Base-by-base conservation (phyloP, 2,113 vertebrate species). In the Dasyornis broadbenti region DNA sequence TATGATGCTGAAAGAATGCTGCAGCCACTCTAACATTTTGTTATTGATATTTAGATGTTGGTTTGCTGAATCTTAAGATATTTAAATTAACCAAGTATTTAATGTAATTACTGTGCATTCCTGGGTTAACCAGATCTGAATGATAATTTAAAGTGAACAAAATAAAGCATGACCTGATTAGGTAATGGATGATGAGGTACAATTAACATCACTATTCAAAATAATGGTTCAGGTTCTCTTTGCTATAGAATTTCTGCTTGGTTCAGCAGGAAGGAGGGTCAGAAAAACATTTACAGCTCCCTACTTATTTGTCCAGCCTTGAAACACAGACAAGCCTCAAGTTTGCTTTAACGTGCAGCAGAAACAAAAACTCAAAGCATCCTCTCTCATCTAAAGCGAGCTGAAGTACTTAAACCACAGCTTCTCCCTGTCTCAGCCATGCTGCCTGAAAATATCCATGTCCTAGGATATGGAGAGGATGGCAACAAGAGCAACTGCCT, bases 11-110 rank as follows among this genome's bases (percentile, higher is more conserved):
- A 54, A 91, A 95, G 88, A 96, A 90, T 71, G 80, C 72, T 89
- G 88, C 56, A 86, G 76, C 53, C 81, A 64, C 21, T 93, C 85
- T 88, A 90, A n/a, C 60, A 16, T 77, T 88, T 52, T 89, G 65
- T 68, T 88, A 78, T 10, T 88, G 85, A 92, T 89, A 90, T 89
- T 94, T 90, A 77, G 75, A 89, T 26, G 59, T 71, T 0, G 2
- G 54, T 86, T 89, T 96, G 72, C 82, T 90, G 89, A 95, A 95
- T 83, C 56, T 66, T 45, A 92, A 81, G 64, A 90, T 78, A 52
- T 54, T 92, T 64, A 95, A 91, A 86, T 92, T 83, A 94, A 87
- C 84, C 76, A 92, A 89, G 64, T 73, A 86, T 81, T 94, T 95
- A 61, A 93, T 86, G 64, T 73, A 86, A 83, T 60, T 89, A 56